Conservation (phyloP, 2,113 vertebrate genomes). For the Neolamprologus brichardi region DNA sequence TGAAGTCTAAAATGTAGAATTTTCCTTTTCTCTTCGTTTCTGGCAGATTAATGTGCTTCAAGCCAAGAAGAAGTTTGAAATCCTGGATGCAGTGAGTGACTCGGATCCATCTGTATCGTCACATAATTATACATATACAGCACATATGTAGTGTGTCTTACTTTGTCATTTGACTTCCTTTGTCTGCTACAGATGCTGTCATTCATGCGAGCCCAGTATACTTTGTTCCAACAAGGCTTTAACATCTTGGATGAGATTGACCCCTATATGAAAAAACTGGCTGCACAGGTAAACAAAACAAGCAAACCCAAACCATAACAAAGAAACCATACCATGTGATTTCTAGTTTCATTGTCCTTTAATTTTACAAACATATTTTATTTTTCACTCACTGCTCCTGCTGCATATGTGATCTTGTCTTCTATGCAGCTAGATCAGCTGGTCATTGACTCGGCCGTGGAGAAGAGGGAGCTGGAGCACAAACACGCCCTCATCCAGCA, state of each 20-base stretch:
- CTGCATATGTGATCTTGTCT: background rate
- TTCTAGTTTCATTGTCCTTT: background rate
- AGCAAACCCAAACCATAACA: background rate
- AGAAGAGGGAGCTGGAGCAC: constrained; percentile 95
- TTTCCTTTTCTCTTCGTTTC: background rate
- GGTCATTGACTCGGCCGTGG: constrained; percentile 92
- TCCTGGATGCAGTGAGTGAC: constrained; percentile 73
- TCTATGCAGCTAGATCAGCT: constrained; percentile 85
- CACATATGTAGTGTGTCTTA: background rate
- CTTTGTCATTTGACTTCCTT: background rate
- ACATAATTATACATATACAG: background rate
- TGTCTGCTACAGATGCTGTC: constrained; percentile 84
- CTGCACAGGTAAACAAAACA: constrained; percentile 77
- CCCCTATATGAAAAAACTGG: constrained; percentile 94
- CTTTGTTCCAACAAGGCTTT: constrained; percentile 96
- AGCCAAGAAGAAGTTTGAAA: constrained; percentile 81
- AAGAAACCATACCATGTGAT: background rate
- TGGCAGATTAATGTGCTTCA: constrained; percentile 78
- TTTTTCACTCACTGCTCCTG: background rate
- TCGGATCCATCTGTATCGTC: background rate
- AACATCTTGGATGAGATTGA: constrained; percentile 89
- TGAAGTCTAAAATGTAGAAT: background rate
- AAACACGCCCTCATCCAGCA: constrained; percentile 92
- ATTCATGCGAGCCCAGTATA: constrained; percentile 94
- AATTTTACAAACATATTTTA: background rate